Evolutionary conservation across 2,113 vertebrate genomes (phyloP).

Genomic region (Notarius quadriscutis): DNA sequence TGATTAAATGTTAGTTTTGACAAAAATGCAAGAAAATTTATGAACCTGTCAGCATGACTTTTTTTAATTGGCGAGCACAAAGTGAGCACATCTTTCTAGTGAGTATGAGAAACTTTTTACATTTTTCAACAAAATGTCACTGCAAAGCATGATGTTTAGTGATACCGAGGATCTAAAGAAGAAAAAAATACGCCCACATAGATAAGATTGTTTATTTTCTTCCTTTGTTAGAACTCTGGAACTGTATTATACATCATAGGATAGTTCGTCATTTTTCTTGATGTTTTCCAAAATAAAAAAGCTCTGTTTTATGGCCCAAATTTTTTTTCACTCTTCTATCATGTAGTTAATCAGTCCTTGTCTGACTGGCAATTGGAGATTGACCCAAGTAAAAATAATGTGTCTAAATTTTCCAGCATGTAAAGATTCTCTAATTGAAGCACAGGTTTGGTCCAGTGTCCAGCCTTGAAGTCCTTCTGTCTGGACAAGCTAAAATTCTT

Average conservation of each 20-base stretch:
- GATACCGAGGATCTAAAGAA: neutral
- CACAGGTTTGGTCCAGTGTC: neutral
- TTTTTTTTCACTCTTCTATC: neutral
- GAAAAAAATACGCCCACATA: neutral
- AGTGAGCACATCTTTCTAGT: neutral
- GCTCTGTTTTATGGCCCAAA: neutral
- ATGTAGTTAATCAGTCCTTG: neutral
- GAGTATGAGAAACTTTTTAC: neutral
- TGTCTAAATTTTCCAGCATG: neutral
- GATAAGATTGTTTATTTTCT: neutral
- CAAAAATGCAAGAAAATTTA: neutral
- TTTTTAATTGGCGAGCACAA: neutral
- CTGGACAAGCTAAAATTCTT: neutral
- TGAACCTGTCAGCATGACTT: neutral
- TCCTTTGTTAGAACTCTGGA: neutral
- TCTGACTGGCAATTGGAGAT: too few relatives aligned
- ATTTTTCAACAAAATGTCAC: neutral
- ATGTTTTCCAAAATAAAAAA: neutral
- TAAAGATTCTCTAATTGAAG: neutral
- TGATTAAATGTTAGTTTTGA: conserved; percentile 7
- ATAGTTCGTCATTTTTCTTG: neutral
- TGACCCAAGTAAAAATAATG: too few relatives aligned
- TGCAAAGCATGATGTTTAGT: neutral
- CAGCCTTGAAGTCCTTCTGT: neutral
- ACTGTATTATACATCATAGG: neutral